Evolutionary conservation across 2,797 vertebrate genomes (phyloP).

Genomic region (Myiotriccus ornatus): DNA sequence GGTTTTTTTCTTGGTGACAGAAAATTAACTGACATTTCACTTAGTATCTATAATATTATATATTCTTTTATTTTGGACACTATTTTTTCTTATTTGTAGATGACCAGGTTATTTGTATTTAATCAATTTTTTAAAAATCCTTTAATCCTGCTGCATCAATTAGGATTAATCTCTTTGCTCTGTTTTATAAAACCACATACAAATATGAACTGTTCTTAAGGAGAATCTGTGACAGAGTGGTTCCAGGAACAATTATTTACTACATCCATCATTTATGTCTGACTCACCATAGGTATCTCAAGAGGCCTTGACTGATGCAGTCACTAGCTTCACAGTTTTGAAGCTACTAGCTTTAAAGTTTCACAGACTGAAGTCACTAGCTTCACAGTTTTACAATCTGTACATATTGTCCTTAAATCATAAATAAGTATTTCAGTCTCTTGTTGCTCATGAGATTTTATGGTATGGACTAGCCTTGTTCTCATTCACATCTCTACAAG

Average conservation of each 20-base stretch:
- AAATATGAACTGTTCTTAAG: neutral
- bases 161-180: conserved; percentile 2
- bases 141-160: neutral
- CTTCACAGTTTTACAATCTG: neutral
- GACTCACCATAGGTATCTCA: neutral
- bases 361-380: neutral
- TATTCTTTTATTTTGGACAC: neutral
- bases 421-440: neutral
- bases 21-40: neutral
- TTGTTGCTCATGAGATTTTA: neutral
- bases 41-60: neutral
- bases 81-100: neutral
- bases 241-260: neutral
- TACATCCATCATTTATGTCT: neutral
- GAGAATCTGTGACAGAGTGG: neutral
- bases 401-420: neutral
- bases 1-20: neutral
- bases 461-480: neutral
- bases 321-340: too few relatives aligned
- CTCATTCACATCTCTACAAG: neutral
- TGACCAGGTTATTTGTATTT: neutral
- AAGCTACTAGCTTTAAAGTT: too few relatives aligned
- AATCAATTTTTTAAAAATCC: conserved; percentile 6
- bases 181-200: neutral
- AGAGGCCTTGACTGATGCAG: neutral